Percentiles rank a stretch among this genome's conserved stretches.
Conservation (phyloP, 2,797 vertebrate genomes). For the Danio albolineatus region DNA sequence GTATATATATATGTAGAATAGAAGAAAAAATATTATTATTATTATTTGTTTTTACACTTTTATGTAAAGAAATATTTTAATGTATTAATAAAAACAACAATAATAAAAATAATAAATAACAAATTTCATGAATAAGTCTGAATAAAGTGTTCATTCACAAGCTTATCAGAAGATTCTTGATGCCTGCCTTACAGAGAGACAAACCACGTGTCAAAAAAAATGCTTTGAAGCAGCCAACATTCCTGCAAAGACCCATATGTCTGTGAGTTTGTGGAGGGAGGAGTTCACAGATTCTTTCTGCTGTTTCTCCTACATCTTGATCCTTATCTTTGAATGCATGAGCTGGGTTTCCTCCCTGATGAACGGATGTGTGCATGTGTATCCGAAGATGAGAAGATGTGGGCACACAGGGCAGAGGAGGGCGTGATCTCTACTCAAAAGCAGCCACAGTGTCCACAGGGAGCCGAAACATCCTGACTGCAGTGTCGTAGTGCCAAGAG, state of each 20-base stretch:
- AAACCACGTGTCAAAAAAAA: conserved; percentile 68
- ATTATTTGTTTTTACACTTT: no score
- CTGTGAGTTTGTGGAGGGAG: conserved; percentile 58
- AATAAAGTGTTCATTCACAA: not conserved
- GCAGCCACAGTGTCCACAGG: conserved; percentile 5
- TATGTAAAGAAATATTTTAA: no score
- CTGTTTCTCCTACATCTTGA: not conserved
- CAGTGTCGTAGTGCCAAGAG: conserved; percentile 20
- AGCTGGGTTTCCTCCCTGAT: conserved; percentile 28
- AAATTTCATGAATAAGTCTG: no score
- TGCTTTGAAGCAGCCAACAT: conserved; percentile 79
- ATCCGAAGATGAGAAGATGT: conserved; percentile 21
- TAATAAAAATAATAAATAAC: no score
- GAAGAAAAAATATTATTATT: no score
- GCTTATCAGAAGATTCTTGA: conserved; percentile 30
- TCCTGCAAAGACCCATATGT: conserved; percentile 67
- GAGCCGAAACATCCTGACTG: conserved; percentile 9
- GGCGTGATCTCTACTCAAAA: conserved; percentile 4
- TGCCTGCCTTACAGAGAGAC: conserved; percentile 70
- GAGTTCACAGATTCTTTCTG: not conserved
- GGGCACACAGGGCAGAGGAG: not conserved
- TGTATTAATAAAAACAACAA: no score
- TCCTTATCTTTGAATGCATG: conserved; percentile 33
- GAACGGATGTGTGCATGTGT: not conserved
- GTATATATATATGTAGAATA: no score